phyloP scores from a whole-genome alignment of 2,113 vertebrate species.

The Pelobates fuscus region DNA sequence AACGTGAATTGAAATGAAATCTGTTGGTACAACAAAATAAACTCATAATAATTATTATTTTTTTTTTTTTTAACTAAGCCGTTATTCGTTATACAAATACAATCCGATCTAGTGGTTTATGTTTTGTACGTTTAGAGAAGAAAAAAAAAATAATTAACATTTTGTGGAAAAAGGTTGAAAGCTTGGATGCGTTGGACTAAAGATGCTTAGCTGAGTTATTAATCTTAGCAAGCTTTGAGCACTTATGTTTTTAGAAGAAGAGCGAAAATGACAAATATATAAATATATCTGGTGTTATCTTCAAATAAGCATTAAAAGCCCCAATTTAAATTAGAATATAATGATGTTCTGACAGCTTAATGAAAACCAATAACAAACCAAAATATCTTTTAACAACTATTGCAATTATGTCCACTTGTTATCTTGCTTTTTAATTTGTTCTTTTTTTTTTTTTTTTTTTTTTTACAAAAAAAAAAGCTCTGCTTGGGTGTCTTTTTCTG shows the following conservation, averaged over 20 bases:
- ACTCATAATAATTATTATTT: no score
- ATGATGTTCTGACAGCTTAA: slow-evolving; percentile 56
- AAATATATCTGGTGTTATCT: slow-evolving; percentile 31
- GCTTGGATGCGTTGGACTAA: slow-evolving; percentile 57
- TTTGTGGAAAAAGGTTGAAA: slow-evolving; percentile 51
- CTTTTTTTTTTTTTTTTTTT: slow-evolving; percentile 17
- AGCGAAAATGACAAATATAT: slow-evolving; percentile 35
- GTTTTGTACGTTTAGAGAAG: background rate
- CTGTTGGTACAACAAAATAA: no score
- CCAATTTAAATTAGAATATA: slow-evolving; percentile 51
- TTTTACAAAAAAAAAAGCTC: slow-evolving; percentile 36
- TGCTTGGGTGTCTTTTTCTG: slow-evolving; percentile 16
- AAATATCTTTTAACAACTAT: slow-evolving; percentile 38
- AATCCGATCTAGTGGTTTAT: background rate
- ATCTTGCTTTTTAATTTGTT: slow-evolving; percentile 17
- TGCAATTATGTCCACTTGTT: slow-evolving; percentile 29
- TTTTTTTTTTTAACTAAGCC: no score
- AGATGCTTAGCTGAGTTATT: slow-evolving; percentile 58
- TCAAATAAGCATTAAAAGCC: slow-evolving; percentile 44
- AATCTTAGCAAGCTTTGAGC: slow-evolving; percentile 56
- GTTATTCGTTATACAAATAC: background rate
- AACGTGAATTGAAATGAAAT: background rate
- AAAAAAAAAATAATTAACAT: slow-evolving; percentile 38
- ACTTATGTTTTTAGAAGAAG: slow-evolving; percentile 17
- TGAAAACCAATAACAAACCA: slow-evolving; percentile 41